Evolutionary conservation across 2,797 vertebrate species (phyloP).

Genomic region (Holocentrus rufus): DNA sequence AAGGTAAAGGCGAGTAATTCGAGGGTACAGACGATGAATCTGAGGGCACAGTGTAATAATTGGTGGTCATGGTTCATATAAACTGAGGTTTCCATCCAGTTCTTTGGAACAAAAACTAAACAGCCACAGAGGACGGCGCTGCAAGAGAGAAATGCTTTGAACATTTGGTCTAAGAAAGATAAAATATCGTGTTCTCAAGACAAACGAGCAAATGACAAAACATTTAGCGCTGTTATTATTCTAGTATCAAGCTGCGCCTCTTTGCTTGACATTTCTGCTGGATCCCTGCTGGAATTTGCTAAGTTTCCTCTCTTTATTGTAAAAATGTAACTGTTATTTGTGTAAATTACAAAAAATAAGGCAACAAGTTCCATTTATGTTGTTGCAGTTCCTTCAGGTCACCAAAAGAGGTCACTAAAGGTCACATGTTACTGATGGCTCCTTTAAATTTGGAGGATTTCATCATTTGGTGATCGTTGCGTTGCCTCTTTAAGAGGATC

Average conservation of each 20-base stretch:
- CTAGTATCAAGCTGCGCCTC: slow-evolving; percentile 32
- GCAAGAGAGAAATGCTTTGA: background rate
- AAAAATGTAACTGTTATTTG: slow-evolving; percentile 50
- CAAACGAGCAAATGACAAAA: slow-evolving; percentile 18
- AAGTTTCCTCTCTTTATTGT: slow-evolving; percentile 24
- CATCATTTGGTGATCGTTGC: too few relatives aligned
- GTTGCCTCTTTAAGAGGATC: too few relatives aligned
- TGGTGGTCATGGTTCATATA: too few relatives aligned
- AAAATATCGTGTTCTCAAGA: background rate
- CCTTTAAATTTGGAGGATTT: too few relatives aligned
- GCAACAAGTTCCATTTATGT: too few relatives aligned
- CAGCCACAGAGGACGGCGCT: background rate
- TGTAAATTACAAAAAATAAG: slow-evolving; percentile 48
- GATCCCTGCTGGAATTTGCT: slow-evolving; percentile 37
- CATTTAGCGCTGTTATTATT: background rate
- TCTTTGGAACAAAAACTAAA: background rate
- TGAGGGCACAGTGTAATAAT: too few relatives aligned
- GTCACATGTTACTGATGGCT: too few relatives aligned
- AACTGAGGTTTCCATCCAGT: too few relatives aligned
- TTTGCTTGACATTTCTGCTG: slow-evolving; percentile 26
- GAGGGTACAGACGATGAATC: too few relatives aligned
- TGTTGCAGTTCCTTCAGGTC: too few relatives aligned
- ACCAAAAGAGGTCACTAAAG: too few relatives aligned
- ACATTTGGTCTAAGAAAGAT: slow-evolving; percentile 3
- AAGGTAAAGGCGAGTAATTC: too few relatives aligned